Evolutionary conservation across 1,140 invertebrate genomes (phyloP), one percentile per base, ranked within the genome.

Genomic region (Hylyphantes graminicola): DNA sequence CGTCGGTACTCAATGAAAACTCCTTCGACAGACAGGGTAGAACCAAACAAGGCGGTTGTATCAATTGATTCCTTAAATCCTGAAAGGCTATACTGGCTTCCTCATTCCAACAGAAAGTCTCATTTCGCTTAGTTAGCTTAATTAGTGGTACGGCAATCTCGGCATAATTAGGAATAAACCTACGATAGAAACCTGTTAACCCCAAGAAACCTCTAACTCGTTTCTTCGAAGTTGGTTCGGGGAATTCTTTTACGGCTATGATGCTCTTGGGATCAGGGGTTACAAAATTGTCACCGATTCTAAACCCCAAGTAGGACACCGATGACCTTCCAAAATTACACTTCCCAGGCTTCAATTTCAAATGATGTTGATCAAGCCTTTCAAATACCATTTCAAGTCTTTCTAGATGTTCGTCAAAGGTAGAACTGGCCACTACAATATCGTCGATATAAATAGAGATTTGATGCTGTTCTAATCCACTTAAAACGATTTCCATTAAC

Each of bases 121-220:
- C 7, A 10, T 9, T 48, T 54, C 87, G 82, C 21, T 86, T 87
- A 48, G 89, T 73, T 51, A 89, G 73, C 3, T 86, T 53, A 65
- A 87, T 86, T 50, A 91, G 85, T 11, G 90, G 90, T 12, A 86
- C 73, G 48, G 89, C 86, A n/a, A 89, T 76, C n/a, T 85, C 68
- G 1, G 89, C 87, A 35, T 89, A 88, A 73, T 89, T 88, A 7
- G 85, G 87, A 12, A 91, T 87, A 78, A 92, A 91, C 61, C 88
- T 87, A 1, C 88, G 86, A 86, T 92, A 92, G 86, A 90, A 92
- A 53, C 88, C 87, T 2, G 89, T 87, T 75, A 91, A 89, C 2
- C 90, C 91, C 11, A 91, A 85, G 82, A 92, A 91, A 68, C 89
- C 78, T 57, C 89, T 78, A 0, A 91, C 19, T 64, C 90, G 88